Percentiles rank a stretch among this genome's conserved stretches.
Conservation (phyloP, 2,113 vertebrate species). For the Scatophagus argus region DNA sequence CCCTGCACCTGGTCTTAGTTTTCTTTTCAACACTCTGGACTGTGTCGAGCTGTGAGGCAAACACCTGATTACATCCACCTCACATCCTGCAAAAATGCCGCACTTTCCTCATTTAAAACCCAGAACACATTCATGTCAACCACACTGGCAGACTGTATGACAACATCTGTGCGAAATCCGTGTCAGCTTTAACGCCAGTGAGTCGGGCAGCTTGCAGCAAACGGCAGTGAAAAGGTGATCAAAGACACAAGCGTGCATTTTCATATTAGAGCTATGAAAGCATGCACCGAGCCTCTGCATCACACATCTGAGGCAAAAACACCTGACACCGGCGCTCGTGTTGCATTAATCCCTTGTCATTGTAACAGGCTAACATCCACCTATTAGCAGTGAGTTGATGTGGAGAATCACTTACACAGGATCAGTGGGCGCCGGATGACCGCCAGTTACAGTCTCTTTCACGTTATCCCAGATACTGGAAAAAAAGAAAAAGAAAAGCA, state of each 20-base stretch:
- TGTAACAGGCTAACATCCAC: conserved; percentile 17
- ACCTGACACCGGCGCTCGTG: conserved; percentile 24
- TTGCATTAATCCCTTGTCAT: conserved; percentile 26
- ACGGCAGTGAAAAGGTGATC: not conserved
- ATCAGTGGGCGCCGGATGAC: conserved; percentile 72
- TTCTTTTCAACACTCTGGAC: conserved; percentile 1
- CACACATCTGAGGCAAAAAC: conserved; percentile 9
- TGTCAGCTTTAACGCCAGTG: conserved; percentile 27
- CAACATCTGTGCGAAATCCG: conserved; percentile 47
- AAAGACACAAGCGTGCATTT: conserved; percentile 18
- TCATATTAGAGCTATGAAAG: conserved; percentile 8
- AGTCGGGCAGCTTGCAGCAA: conserved; percentile 14
- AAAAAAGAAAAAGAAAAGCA: conserved; percentile 48
- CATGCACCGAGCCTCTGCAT: conserved; percentile 14
- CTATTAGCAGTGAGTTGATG: conserved; percentile 41
- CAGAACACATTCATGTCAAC: conserved; percentile 17
- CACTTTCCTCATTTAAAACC: conserved; percentile 33
- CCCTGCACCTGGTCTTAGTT: conserved; percentile 25
- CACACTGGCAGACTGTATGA: conserved; percentile 40
- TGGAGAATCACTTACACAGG: conserved; percentile 80
- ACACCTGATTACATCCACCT: conserved; percentile 19
- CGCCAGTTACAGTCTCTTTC: conserved; percentile 72
- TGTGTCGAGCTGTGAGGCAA: conserved; percentile 11
- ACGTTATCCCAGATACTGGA: conserved; percentile 61
- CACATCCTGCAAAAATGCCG: conserved; percentile 10